These are phyloP conservation scores for Melanotus villosus DNA, from an alignment of 2,888 invertebrate species.

Conservation along the genomic window DNA sequence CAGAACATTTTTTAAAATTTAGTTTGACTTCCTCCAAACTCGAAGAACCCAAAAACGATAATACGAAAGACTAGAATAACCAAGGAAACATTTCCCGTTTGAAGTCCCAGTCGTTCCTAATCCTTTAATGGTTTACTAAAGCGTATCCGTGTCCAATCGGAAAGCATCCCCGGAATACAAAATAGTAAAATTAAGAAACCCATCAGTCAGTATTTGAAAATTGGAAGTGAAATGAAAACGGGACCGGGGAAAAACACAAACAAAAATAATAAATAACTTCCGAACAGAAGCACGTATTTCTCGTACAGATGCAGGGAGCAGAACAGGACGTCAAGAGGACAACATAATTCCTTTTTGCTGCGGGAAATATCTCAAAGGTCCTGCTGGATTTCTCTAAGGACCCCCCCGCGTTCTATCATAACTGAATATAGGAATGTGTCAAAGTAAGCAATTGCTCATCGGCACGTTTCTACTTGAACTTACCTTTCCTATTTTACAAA, in stretches of 20 bases:
- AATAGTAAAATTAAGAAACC: constrained; percentile 21
- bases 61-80: too few relatives aligned
- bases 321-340: constrained; percentile 39
- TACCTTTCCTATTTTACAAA: not conserved
- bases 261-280: constrained; percentile 38
- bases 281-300: constrained; percentile 23
- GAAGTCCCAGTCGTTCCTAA: not conserved
- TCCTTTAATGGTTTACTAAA: not conserved
- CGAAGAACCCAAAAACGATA: too few relatives aligned
- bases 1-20: too few relatives aligned
- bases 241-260: not conserved
- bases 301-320: constrained; percentile 17
- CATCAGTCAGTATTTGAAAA: constrained; percentile 12
- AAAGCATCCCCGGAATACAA: not conserved
- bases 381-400: constrained; percentile 43
- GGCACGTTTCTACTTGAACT: not conserved
- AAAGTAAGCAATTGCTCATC: constrained; percentile 12
- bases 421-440: constrained; percentile 26
- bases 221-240: constrained; percentile 16
- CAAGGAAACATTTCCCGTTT: not conserved
- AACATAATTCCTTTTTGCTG: constrained; percentile 44
- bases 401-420: constrained; percentile 32
- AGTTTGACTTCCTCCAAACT: too few relatives aligned
- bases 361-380: constrained; percentile 36
- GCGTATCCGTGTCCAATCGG: constrained; percentile 2